Percentiles rank a stretch among this genome's conserved stretches.
Conservation (phyloP, 2,113 vertebrate species). For the Pseudorasbora parva region DNA sequence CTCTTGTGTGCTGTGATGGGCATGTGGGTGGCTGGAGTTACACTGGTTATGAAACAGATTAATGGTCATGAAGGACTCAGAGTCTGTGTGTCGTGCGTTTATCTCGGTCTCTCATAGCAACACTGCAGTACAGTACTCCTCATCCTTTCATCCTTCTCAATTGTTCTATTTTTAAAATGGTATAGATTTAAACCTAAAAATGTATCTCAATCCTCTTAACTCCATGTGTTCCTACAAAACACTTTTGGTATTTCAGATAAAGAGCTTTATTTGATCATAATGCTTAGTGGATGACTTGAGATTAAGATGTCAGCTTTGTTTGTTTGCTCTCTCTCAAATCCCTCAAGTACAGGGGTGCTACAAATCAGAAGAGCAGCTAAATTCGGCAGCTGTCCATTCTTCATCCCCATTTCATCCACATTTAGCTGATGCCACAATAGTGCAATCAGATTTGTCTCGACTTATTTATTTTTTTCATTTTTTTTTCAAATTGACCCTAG, state of each 20-base stretch:
- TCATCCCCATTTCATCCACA: constrained; percentile 1
- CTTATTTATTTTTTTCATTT: neutral
- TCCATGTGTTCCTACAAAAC: neutral
- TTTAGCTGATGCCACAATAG: neutral
- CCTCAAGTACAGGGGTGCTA: neutral
- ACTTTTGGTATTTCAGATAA: constrained; percentile 27
- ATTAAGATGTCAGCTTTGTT: constrained; percentile 27
- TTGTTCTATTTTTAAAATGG: neutral
- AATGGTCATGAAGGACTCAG: constrained; percentile 46
- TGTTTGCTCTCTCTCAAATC: constrained; percentile 22
- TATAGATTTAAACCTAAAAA: constrained; percentile 15
- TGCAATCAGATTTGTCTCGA: neutral
- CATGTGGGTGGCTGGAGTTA: constrained; percentile 65
- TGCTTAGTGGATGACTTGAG: constrained; percentile 3
- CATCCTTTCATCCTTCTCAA: constrained; percentile 1
- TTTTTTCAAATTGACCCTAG: neutral
- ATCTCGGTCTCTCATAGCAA: constrained; percentile 31
- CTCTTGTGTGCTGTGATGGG: constrained; percentile 55
- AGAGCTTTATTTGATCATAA: constrained; percentile 26
- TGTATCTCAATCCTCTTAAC: constrained; percentile 9
- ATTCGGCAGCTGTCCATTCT: neutral
- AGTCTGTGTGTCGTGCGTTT: neutral
- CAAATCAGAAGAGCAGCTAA: constrained; percentile 15
- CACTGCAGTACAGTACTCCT: neutral
- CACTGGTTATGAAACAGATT: constrained; percentile 56